These are phyloP conservation scores for Thalassarche chlororhynchos DNA, from an alignment of 2,113 vertebrate species.

Conservation along the genomic window DNA sequence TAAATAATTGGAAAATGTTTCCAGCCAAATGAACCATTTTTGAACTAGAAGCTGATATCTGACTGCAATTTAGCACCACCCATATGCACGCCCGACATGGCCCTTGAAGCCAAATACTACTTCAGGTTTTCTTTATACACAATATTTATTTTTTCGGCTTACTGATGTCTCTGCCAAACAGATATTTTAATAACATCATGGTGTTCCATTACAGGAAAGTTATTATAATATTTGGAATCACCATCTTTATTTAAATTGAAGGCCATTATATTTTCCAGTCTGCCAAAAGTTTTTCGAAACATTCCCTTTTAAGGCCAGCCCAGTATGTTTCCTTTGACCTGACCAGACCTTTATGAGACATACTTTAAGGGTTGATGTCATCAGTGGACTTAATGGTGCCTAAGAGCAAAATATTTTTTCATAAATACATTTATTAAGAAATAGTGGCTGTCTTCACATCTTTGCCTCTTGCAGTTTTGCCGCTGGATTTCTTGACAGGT, in stretches of 20 bases:
- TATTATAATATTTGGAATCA: not conserved
- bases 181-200: not conserved
- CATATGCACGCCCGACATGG: accelerated
- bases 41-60: not conserved
- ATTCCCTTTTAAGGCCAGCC: not conserved
- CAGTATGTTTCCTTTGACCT: not conserved
- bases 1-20: not conserved
- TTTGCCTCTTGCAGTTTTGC: not conserved
- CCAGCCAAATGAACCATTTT: not conserved
- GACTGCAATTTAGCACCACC: not conserved
- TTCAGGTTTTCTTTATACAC: not conserved
- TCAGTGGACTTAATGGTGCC: not conserved
- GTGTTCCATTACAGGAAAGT: not conserved
- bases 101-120: not conserved
- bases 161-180: not conserved
- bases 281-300: not conserved
- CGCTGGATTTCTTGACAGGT: not conserved
- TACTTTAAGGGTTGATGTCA: not conserved
- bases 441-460: not conserved
- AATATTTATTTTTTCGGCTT: not conserved
- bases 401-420: not conserved
- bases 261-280: not conserved
- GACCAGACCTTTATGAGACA: not conserved
- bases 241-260: not conserved
- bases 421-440: not conserved